A percentile compares a stretch with the other conserved stretches of the same genome.
These are phyloP conservation scores for Enteromius trimaculatus DNA, from an alignment of 2,797 vertebrate genomes.

Conservation along the genomic window DNA sequence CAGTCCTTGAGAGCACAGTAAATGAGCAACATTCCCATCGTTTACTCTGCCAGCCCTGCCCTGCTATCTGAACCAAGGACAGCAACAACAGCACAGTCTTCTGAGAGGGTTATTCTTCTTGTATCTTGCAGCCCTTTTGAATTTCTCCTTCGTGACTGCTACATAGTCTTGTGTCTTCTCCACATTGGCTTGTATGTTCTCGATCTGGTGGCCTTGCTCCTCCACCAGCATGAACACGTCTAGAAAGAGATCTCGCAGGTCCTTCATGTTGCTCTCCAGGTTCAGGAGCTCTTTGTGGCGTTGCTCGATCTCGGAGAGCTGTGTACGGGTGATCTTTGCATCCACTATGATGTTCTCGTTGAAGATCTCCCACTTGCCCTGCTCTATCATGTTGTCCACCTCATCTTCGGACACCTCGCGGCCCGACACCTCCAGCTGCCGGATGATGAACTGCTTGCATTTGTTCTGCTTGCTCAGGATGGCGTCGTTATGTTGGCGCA, in stretches of 20 bases:
- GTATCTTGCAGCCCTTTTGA: constrained; percentile 87
- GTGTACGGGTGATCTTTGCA: constrained; percentile 86
- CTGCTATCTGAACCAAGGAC: constrained; percentile 80
- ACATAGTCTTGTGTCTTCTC: constrained; percentile 87
- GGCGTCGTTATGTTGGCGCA: constrained; percentile 86
- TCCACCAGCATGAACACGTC: constrained; percentile 91
- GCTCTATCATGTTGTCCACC: constrained; percentile 88
- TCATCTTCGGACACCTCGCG: constrained; percentile 87
- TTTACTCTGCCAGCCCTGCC: not conserved
- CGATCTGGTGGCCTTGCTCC: constrained; percentile 87
- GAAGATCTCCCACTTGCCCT: constrained; percentile 95
- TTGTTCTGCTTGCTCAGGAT: constrained; percentile 88
- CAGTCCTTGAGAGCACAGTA: constrained; percentile 59
- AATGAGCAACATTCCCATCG: constrained; percentile 44
- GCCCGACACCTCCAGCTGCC: constrained; percentile 91
- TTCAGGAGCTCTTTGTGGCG: constrained; percentile 89
- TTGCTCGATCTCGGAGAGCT: constrained; percentile 92
- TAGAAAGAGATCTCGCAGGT: constrained; percentile 88
- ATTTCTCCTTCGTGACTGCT: constrained; percentile 83
- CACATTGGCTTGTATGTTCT: constrained; percentile 89
- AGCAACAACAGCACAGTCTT: constrained; percentile 90
- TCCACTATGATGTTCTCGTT: constrained; percentile 93
- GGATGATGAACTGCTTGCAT: constrained; percentile 90
- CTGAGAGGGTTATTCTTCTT: constrained; percentile 86
- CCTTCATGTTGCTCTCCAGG: constrained; percentile 91